These are phyloP conservation scores for Torymus aiolomorphi DNA, from an alignment of 2,888 invertebrate genomes.

Conservation along the genomic window DNA sequence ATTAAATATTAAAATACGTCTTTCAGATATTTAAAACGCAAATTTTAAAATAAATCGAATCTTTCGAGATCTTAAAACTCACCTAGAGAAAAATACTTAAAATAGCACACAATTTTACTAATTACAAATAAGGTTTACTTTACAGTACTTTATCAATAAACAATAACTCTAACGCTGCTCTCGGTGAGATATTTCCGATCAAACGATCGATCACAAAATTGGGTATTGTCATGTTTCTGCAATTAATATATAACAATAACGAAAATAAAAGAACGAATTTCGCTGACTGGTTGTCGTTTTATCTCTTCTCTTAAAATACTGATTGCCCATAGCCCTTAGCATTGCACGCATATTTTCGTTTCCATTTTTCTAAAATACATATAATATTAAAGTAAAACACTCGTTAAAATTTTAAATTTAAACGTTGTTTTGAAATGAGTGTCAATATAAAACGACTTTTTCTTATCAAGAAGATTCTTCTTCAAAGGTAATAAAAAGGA, in stretches of 20 bases:
- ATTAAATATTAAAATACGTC: not conserved
- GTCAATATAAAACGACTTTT: slow-evolving; percentile 9
- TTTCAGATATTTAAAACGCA: not conserved
- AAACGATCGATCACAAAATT: slow-evolving; percentile 65
- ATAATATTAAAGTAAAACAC: slow-evolving; percentile 26
- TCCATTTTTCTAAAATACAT: slow-evolving; percentile 8
- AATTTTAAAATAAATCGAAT: no score
- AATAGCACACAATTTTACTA: slow-evolving; percentile 18
- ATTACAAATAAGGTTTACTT: slow-evolving; percentile 27
- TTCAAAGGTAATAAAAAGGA: not conserved
- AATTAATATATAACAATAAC: slow-evolving; percentile 64
- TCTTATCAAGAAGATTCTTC: not conserved
- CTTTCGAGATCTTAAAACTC: slow-evolving; percentile 17
- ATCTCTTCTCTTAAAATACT: slow-evolving; percentile 39
- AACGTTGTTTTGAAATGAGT: slow-evolving; percentile 5
- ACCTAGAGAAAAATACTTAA: slow-evolving; percentile 27
- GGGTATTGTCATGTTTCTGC: slow-evolving; percentile 68
- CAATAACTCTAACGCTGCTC: slow-evolving; percentile 31
- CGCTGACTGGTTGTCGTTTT: slow-evolving; percentile 26
- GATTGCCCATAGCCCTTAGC: slow-evolving; percentile 49
- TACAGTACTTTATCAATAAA: slow-evolving; percentile 25
- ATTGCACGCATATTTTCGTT: slow-evolving; percentile 42
- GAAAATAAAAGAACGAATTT: slow-evolving; percentile 51
- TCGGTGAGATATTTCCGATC: slow-evolving; percentile 37
- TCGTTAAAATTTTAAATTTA: slow-evolving; percentile 24